Conservation (phyloP, 2,888 invertebrate genomes). For the Lithophane ornitopus region DNA sequence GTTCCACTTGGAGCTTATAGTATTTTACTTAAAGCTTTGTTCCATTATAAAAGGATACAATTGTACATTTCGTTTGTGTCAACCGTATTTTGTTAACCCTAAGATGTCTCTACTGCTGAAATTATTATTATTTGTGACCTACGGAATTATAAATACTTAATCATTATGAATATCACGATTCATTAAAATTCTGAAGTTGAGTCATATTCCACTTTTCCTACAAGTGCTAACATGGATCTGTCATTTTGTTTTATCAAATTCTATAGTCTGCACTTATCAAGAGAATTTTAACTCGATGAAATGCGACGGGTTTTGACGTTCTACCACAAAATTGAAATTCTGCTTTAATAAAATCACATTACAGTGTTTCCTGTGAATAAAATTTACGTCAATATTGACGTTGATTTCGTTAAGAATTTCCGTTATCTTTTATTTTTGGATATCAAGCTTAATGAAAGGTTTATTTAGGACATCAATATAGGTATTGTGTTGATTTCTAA, state of each 20-base stretch:
- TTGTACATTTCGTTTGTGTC: background rate
- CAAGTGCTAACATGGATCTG: background rate
- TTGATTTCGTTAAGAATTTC: constrained; percentile 26
- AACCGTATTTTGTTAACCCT: background rate
- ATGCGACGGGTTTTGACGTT: constrained; percentile 19
- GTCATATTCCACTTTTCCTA: background rate
- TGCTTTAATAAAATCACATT: constrained; percentile 12
- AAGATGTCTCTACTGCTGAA: background rate
- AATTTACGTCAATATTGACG: constrained; percentile 38
- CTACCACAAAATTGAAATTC: constrained; percentile 31
- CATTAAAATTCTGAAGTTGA: background rate
- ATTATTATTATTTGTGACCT: background rate
- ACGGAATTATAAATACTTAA: background rate
- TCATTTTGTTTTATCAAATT: constrained; percentile 26
- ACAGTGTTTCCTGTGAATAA: background rate
- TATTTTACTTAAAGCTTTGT: constrained; percentile 9
- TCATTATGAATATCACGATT: background rate
- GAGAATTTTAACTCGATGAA: constrained; percentile 21
- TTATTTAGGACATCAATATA: constrained; percentile 14
- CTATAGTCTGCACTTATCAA: constrained; percentile 13
- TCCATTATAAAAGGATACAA: background rate
- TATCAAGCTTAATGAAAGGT: constrained; percentile 23
- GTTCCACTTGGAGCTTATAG: background rate
- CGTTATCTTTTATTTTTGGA: constrained; percentile 10
- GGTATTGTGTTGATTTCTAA: background rate